These are phyloP conservation scores for Piscicola geometra DNA, from an alignment of 2,888 invertebrate genomes.

Conservation along the genomic window DNA sequence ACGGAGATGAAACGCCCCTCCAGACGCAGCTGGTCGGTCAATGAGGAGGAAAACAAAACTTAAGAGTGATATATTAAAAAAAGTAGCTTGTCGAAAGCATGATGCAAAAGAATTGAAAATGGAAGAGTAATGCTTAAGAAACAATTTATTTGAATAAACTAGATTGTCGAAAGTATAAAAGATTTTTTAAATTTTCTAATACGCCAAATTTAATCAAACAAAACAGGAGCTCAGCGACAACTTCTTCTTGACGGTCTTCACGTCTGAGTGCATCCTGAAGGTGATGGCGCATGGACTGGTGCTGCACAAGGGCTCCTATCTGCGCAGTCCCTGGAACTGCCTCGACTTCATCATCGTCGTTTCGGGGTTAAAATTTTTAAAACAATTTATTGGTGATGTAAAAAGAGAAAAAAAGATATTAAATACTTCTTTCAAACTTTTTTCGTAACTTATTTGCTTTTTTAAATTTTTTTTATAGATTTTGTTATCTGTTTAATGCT, in stretches of 20 bases:
- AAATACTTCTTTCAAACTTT: background rate
- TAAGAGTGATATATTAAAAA: background rate
- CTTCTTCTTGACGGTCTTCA: constrained; percentile 99
- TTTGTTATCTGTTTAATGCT: no score
- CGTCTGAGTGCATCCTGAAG: constrained; percentile 99
- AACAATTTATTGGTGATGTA: no score
- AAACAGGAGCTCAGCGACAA: constrained; percentile 91
- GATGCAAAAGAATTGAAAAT: no score
- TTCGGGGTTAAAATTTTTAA: constrained; percentile 95
- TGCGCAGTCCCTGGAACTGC: constrained; percentile 99
- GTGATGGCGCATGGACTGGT: constrained; percentile 99
- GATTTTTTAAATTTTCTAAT: no score
- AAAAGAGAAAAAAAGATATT: background rate
- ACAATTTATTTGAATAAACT: no score
- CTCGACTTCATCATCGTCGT: constrained; percentile 99
- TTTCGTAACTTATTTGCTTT: no score
- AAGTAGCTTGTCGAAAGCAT: no score
- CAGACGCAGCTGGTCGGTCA: constrained; percentile 76
- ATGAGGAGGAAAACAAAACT: background rate
- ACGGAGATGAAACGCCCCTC: constrained; percentile 96
- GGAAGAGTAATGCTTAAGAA: no score
- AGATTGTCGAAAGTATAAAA: no score
- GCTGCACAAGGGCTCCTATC: constrained; percentile 97
- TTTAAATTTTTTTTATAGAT: no score
- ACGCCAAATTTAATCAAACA: no score